Evolutionary conservation across 2,797 vertebrate species (phyloP).

Genomic region (Gila robusta): DNA sequence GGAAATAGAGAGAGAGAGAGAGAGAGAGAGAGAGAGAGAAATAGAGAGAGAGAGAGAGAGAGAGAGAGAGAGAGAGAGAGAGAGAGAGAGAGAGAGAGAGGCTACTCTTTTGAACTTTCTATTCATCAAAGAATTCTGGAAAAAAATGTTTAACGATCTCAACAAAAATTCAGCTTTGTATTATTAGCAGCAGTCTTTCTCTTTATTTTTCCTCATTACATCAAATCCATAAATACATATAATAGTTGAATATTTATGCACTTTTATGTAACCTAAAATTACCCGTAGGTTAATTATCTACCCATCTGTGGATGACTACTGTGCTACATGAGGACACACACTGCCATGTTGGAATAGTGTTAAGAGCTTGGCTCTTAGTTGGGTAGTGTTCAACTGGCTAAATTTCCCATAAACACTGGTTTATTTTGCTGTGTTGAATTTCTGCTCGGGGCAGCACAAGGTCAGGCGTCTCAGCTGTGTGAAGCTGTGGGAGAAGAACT

Average conservation of each 20-base stretch:
- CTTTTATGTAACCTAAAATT: not conserved
- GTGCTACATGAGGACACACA: not conserved
- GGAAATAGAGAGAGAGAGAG: no score
- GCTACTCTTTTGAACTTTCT: no score
- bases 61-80: no score
- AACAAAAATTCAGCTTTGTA: no score
- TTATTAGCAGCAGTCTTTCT: no score
- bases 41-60: no score
- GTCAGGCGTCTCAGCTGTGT: constrained; percentile 27
- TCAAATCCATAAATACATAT: not conserved
- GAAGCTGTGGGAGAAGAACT: constrained; percentile 34
- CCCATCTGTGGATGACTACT: not conserved
- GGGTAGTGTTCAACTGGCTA: not conserved
- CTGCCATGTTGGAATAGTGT: not conserved
- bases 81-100: no score
- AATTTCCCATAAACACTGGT: constrained; percentile 29
- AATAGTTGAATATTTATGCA: not conserved
- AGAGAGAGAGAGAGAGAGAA: no score
- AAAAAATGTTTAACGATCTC: no score
- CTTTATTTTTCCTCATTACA: not conserved
- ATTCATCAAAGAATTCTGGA: no score
- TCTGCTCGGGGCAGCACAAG: constrained; percentile 10
- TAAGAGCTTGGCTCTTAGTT: constrained; percentile 37
- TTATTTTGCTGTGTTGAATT: constrained; percentile 29
- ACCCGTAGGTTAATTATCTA: not conserved